Evolutionary conservation across 2,888 invertebrate species (phyloP).

Genomic region (Deroplatys truncata): DNA sequence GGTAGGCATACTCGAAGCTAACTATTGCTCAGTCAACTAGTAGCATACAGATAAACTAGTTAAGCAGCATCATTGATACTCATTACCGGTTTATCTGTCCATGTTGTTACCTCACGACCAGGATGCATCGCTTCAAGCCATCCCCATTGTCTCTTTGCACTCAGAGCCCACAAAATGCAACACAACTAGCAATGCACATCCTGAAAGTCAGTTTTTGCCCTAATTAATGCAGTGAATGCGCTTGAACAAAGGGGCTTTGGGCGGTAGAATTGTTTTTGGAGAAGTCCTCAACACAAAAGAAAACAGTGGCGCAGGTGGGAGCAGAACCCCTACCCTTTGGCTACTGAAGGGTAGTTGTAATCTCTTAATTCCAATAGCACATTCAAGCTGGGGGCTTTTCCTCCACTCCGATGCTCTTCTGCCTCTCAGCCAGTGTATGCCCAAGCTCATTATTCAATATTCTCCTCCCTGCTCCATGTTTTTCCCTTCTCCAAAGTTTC

Average conservation of each 20-base stretch:
- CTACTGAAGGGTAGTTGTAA: neutral
- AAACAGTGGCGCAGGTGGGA: neutral
- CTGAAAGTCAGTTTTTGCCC: neutral
- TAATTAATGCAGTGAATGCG: neutral
- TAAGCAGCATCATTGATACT: too few relatives aligned
- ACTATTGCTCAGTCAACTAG: too few relatives aligned
- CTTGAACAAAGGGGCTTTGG: neutral
- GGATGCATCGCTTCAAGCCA: neutral
- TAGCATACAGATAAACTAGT: too few relatives aligned
- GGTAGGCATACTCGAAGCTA: too few relatives aligned
- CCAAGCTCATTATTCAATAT: neutral
- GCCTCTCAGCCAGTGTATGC: neutral
- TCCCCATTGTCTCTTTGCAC: neutral
- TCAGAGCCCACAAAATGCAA: neutral
- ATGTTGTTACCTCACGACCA: neutral
- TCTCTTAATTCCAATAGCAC: neutral
- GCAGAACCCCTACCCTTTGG: neutral
- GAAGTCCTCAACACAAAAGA: neutral
- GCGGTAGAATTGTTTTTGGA: neutral
- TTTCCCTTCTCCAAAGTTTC: neutral
- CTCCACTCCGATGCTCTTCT: neutral
- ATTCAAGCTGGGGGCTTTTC: neutral
- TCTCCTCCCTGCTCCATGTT: neutral
- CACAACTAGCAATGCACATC: neutral
- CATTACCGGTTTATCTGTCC: neutral